Conservation (phyloP, 2,113 vertebrate species). For the Alectura lathami region DNA sequence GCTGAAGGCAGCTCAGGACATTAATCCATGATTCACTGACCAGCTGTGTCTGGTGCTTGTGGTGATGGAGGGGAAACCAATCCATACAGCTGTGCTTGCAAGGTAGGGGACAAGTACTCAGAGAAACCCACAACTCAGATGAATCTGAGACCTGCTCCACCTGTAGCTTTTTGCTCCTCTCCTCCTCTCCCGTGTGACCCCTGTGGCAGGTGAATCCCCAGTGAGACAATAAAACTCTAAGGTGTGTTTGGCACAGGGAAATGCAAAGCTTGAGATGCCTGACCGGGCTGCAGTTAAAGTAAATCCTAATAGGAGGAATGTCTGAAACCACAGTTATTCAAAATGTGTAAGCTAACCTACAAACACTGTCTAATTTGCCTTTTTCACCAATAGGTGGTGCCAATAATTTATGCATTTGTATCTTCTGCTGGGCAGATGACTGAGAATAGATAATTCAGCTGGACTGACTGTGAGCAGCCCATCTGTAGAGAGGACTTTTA, state of each 20-base stretch:
- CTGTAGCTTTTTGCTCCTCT: not conserved
- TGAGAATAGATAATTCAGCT: not conserved
- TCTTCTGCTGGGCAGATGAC: not conserved
- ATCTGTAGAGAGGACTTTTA: not conserved
- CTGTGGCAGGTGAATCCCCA: fast-evolving
- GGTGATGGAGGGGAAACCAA: not conserved
- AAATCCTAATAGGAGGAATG: not conserved
- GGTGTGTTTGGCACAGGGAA: not conserved
- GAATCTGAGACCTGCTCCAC: not conserved
- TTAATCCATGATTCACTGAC: not conserved
- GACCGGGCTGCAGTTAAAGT: not conserved
- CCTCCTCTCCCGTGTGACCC: not conserved
- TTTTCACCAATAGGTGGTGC: constrained; percentile 62
- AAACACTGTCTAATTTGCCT: not conserved
- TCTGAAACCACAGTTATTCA: not conserved
- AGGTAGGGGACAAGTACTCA: not conserved
- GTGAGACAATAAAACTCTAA: not conserved
- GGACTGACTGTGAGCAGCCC: not conserved
- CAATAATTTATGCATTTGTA: constrained; percentile 57
- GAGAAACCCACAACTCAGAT: not conserved
- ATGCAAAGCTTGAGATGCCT: not conserved
- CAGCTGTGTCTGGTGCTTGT: not conserved
- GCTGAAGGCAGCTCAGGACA: not conserved
- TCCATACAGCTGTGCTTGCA: not conserved
- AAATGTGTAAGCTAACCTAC: not conserved